phyloP scores from a whole-genome alignment of 2,113 vertebrate species.

The Istiophorus platypterus region DNA sequence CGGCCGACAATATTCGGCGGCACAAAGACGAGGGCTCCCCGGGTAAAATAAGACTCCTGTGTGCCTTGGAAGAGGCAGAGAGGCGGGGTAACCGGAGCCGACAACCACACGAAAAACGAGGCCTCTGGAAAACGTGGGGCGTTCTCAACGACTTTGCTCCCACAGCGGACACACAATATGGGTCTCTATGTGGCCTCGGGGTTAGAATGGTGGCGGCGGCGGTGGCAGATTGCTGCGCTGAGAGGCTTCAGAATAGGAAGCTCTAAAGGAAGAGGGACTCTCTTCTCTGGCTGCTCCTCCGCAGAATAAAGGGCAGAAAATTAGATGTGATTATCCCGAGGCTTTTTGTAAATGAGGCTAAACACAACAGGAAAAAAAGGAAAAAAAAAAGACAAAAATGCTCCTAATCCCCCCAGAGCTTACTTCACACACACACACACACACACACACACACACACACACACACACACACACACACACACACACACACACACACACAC shows the following conservation, averaged over 20 bases:
- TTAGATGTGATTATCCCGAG: constrained; percentile 57
- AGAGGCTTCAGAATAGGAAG: constrained; percentile 73
- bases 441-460: constrained; percentile 2
- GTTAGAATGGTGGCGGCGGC: constrained; percentile 51
- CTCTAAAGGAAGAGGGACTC: constrained; percentile 57
- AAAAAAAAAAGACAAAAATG: too few relatives aligned
- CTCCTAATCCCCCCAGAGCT: constrained; percentile 48
- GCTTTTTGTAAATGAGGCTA: constrained; percentile 41
- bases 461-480: constrained; percentile 2
- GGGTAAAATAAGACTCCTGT: constrained; percentile 77
- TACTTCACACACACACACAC: neutral
- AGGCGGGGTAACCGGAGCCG: constrained; percentile 67
- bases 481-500: constrained; percentile 11
- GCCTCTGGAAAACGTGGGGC: constrained; percentile 66
- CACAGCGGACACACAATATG: constrained; percentile 78
- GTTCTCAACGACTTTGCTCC: constrained; percentile 73
- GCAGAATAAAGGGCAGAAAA: constrained; percentile 66
- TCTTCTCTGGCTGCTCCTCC: constrained; percentile 50
- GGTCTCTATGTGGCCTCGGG: constrained; percentile 64
- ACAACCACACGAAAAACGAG: constrained; percentile 33
- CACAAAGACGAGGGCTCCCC: constrained; percentile 52
- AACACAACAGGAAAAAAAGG: constrained; percentile 33
- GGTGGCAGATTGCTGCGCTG: constrained; percentile 72
- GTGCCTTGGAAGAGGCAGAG: constrained; percentile 67
- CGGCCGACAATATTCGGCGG: constrained; percentile 64